A percentile compares a stretch with the other conserved stretches of the same genome.
Evolutionary conservation across 2,113 vertebrate genomes (phyloP).

Genomic region (Struthio camelus): DNA sequence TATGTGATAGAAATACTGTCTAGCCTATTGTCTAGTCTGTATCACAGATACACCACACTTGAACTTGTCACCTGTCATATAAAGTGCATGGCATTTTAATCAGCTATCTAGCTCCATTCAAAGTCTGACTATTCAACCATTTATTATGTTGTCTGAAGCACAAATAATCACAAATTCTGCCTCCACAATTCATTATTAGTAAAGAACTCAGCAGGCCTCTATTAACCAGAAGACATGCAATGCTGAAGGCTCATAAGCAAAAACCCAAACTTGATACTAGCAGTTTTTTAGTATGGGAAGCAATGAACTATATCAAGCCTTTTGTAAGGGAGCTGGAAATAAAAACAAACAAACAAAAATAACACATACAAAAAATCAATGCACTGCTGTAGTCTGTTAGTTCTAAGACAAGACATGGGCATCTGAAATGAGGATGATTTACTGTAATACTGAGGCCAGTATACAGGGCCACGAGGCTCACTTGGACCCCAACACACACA

Average conservation of each 20-base stretch:
- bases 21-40: background rate
- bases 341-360: background rate
- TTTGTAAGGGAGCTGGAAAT: background rate
- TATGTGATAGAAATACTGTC: background rate
- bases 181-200: background rate
- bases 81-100: background rate
- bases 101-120: background rate
- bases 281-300: background rate
- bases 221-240: background rate
- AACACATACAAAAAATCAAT: background rate
- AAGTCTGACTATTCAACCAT: background rate
- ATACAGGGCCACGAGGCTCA: background rate
- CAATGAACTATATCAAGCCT: background rate
- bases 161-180: background rate
- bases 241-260: background rate
- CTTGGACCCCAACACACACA: background rate
- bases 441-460: fast-evolving
- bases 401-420: background rate
- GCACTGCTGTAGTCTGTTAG: background rate
- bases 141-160: background rate
- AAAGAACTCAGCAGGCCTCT: background rate
- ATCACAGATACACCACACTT: background rate
- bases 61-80: background rate
- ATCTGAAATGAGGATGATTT: background rate
- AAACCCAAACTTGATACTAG: background rate